Base-by-base conservation (phyloP, 2,797 vertebrate species). In the Oreonectes daqikongensis region DNA sequence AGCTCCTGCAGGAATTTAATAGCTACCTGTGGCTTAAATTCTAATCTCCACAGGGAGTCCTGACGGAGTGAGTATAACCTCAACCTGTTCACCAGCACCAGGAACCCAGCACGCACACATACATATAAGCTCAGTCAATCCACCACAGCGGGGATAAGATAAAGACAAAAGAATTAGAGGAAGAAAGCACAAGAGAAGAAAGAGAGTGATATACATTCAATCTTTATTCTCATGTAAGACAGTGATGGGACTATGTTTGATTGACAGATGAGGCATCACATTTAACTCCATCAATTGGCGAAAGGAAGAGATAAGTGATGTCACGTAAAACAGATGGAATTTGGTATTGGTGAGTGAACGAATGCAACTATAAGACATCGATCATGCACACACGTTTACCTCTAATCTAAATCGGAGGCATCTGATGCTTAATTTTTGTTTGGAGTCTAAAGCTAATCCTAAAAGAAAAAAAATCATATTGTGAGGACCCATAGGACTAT, bases 11-110 rank as follows among this genome's bases (percentile, higher is more conserved):
- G 80, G 53, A 71, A 67, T 68, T 72, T 75, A 81, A 84, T 67
- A 72, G 72, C 35, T 65, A 84, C 83, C 76, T 84, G 83, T 70
- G 55, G 72, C 20, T 82, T 46, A 81, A 82, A 84, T 81, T 69
- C 61, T 70, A 53, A 32, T 74, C 61, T 63, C 76, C 52, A 53
- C 52, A 70, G 69, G 79, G 78, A 69, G 24, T 64, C 48, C 38
- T 60, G 74, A 79, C 11, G n/a, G 26, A 73, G 42, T 8, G 42
- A 55, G 59, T 70, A 71, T 64, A 61, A 78, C 63, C 65, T 77
- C 59, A 55, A 64, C 32, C 30, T 61, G 40, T 53, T 63, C 53
- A 67, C 66, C 10, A 26, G 30, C 30, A 57, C 64, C 32, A 64
- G 18, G 1, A 35, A 32, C n/a, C 52, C 63, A 48, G n/a, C 55